phyloP scores from a whole-genome alignment of 2,113 vertebrate genomes.

The Rousettus leschenaultii region DNA sequence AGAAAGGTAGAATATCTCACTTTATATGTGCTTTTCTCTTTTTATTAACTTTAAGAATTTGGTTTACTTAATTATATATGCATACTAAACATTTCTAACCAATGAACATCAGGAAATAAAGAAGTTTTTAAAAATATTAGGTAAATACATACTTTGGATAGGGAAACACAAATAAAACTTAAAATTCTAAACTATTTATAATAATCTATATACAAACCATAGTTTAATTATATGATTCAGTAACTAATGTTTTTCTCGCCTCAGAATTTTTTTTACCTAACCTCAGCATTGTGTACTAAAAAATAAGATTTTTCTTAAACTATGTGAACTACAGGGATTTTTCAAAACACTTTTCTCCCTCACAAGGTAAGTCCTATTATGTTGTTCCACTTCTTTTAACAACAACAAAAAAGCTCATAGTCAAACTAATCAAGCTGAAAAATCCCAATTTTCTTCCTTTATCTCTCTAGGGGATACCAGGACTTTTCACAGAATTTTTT shows the following conservation, averaged over 20 bases:
- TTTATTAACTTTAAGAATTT: background rate
- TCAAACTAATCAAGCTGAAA: slow-evolving; percentile 79
- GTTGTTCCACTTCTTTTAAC: slow-evolving; percentile 67
- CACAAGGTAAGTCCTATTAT: slow-evolving; percentile 74
- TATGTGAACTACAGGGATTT: slow-evolving; percentile 70
- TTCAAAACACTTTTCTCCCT: slow-evolving; percentile 75
- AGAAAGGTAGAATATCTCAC: background rate
- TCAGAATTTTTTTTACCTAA: background rate
- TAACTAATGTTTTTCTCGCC: background rate
- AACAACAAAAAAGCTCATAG: slow-evolving; percentile 74
- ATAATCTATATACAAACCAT: background rate
- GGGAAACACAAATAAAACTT: background rate
- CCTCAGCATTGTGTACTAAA: slow-evolving; percentile 35
- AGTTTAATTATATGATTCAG: background rate
- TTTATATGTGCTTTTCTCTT: background rate
- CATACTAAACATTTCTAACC: background rate
- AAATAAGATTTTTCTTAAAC: background rate
- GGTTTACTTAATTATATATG: background rate
- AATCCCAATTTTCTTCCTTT: slow-evolving; percentile 70
- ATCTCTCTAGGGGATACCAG: slow-evolving; percentile 45
- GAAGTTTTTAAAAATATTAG: background rate
- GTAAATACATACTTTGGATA: background rate
- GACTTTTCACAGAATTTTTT: slow-evolving; percentile 75
- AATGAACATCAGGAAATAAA: background rate
- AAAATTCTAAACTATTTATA: background rate